Evolutionary conservation across 2,797 vertebrate genomes (phyloP).

Genomic region (Coendou prehensilis): DNA sequence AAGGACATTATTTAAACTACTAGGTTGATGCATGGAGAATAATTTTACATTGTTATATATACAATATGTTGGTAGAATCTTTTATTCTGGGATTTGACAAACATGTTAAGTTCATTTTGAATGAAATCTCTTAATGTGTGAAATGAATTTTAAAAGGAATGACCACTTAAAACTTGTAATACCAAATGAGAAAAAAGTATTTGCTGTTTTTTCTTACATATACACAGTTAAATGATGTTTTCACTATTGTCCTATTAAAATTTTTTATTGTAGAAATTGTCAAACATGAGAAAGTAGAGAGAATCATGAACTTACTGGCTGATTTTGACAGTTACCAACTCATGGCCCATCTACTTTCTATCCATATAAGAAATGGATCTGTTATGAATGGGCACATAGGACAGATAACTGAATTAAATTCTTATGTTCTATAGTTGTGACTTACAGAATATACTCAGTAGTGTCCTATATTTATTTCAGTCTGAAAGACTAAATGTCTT

Average conservation of each 20-base stretch:
- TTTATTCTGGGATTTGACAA: constrained; percentile 51
- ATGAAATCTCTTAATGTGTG: neutral
- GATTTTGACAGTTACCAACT: constrained; percentile 52
- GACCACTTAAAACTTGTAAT: constrained; percentile 10
- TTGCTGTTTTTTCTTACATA: neutral
- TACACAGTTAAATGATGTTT: neutral
- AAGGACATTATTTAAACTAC: constrained; percentile 60
- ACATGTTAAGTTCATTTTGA: constrained; percentile 58
- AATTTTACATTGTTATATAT: constrained; percentile 53
- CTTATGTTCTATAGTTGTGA: neutral
- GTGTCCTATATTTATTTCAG: constrained; percentile 20
- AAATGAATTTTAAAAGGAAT: constrained; percentile 60
- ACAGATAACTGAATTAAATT: constrained; percentile 19
- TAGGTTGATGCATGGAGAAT: constrained; percentile 35
- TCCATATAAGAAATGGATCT: neutral
- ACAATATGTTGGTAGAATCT: neutral
- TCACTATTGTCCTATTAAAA: constrained; percentile 36
- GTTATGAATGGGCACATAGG: constrained; percentile 48
- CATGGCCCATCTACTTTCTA: neutral
- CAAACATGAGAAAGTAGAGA: constrained; percentile 34
- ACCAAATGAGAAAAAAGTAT: neutral
- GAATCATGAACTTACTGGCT: neutral
- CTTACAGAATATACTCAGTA: constrained; percentile 32
- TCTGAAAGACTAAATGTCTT: constrained; percentile 42
- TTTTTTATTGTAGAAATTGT: constrained; percentile 46